These are phyloP conservation scores for Pagrus major DNA, from an alignment of 2,113 vertebrate species.

Conservation along the genomic window DNA sequence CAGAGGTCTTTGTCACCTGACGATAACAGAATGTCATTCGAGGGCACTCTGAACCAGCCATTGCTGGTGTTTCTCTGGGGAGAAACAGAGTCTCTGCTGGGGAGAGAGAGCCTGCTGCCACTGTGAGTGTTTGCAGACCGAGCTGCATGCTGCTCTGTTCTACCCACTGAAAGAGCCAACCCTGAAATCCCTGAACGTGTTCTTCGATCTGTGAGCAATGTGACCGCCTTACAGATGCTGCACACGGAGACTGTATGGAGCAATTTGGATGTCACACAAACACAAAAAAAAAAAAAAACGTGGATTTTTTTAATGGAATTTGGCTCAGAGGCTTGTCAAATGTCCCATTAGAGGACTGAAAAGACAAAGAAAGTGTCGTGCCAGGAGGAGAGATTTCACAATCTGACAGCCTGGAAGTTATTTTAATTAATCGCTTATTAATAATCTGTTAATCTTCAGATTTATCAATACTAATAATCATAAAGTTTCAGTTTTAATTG, in stretches of 20 bases:
- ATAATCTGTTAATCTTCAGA: not conserved
- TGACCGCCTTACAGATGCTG: not conserved
- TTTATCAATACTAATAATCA: not conserved
- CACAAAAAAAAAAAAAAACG: not conserved
- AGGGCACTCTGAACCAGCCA: not conserved
- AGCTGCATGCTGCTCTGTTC: not conserved
- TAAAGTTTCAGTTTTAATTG: slow-evolving; percentile 10
- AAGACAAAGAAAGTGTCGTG: not conserved
- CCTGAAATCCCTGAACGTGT: not conserved
- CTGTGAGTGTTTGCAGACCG: not conserved
- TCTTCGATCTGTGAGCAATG: not conserved
- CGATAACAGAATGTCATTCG: not conserved
- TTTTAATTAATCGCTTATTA: not conserved
- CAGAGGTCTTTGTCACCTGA: not conserved
- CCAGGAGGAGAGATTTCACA: not conserved
- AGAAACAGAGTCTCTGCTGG: not conserved
- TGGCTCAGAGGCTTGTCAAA: not conserved
- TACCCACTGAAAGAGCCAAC: not conserved
- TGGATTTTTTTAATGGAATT: not conserved
- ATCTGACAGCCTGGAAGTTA: not conserved
- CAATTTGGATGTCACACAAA: no score
- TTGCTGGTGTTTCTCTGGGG: not conserved
- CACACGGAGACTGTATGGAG: not conserved
- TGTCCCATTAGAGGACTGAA: not conserved
- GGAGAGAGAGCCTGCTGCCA: not conserved